phyloP scores from a whole-genome alignment of 2,113 vertebrate species.

The Argyrosomus japonicus region DNA sequence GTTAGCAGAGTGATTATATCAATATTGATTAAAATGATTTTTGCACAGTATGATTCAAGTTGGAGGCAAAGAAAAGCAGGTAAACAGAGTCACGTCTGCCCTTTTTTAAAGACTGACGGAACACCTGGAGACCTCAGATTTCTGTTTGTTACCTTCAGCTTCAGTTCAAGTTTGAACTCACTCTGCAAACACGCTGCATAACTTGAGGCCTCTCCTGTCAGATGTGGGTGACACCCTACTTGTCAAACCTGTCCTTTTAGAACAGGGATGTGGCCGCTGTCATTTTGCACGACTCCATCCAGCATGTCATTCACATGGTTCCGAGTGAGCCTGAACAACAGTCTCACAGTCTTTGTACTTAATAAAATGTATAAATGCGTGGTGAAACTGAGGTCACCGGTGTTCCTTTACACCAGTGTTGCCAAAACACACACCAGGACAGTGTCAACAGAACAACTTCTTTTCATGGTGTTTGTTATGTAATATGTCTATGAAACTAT shows the following conservation, averaged over 20 bases:
- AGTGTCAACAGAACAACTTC: background rate
- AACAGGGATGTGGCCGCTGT: background rate
- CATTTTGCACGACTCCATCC: background rate
- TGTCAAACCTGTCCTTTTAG: conserved; percentile 20
- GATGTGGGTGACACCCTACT: conserved; percentile 2
- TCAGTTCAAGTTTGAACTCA: background rate
- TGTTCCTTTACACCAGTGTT: background rate
- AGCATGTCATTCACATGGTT: background rate
- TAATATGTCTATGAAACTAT: background rate
- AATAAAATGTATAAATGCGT: background rate
- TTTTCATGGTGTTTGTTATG: background rate
- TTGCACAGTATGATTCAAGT: background rate
- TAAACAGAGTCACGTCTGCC: background rate
- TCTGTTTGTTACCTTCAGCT: background rate
- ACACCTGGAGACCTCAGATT: background rate
- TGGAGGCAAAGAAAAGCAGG: background rate
- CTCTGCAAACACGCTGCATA: background rate
- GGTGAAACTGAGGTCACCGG: background rate
- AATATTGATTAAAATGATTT: background rate
- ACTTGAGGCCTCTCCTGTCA: background rate
- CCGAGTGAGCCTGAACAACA: background rate
- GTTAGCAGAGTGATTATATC: background rate
- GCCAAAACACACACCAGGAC: background rate
- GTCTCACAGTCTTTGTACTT: no score
- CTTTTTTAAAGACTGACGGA: no score